These are phyloP conservation scores for Fopius arisanus DNA, from an alignment of 1,140 invertebrate genomes.

Conservation along the genomic window DNA sequence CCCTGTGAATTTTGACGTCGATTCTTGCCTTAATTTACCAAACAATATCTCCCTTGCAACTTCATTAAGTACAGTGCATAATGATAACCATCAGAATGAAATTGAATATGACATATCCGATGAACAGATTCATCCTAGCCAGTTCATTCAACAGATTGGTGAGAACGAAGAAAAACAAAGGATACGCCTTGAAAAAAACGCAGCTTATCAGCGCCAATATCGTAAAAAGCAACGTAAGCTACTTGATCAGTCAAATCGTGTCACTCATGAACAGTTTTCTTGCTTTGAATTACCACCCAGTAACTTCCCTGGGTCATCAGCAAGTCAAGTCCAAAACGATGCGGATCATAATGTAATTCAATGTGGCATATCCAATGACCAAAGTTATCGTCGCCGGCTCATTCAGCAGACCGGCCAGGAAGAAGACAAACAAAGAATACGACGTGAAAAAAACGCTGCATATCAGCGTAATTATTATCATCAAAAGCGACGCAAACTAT, in stretches of 20 bases:
- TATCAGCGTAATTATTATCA: not conserved
- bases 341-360: not conserved
- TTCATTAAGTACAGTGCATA: not conserved
- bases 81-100: not conserved
- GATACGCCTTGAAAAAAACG: not conserved
- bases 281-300: not conserved
- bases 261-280: not conserved
- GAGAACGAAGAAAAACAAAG: not conserved
- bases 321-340: not conserved
- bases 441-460: not conserved
- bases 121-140: not conserved
- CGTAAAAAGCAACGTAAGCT: not conserved
- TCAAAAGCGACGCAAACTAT: not conserved
- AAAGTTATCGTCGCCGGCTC: not conserved
- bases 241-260: not conserved
- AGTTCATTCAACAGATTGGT: not conserved
- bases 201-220: not conserved
- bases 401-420: not conserved
- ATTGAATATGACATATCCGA: not conserved
- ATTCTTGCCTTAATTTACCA: not conserved
- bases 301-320: not conserved
- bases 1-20: not conserved
- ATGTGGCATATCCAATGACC: not conserved
- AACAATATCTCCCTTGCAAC: not conserved
- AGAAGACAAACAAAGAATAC: not conserved